Conservation (phyloP, 2,888 invertebrate genomes). For the Hypena proboscidalis region DNA sequence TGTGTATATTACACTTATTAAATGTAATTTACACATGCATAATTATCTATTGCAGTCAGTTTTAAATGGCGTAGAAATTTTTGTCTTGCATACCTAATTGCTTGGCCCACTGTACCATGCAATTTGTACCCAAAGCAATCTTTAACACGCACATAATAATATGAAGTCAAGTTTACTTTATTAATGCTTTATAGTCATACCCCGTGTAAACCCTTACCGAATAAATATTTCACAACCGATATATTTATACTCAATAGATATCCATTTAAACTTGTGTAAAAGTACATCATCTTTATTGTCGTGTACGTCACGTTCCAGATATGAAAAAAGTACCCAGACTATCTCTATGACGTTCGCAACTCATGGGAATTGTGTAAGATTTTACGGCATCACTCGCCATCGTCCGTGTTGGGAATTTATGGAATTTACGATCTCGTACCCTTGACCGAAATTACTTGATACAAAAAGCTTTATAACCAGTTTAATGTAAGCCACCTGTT, state of each 20-base stretch:
- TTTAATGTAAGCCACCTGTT: conserved; percentile 53
- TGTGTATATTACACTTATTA: no score
- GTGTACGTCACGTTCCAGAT: conserved; percentile 14
- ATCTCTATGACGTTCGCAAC: conserved; percentile 32
- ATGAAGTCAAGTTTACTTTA: no score
- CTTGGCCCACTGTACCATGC: no score
- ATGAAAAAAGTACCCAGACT: conserved; percentile 23
- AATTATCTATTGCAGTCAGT: no score
- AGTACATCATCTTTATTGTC: conserved; percentile 26
- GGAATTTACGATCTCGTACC: conserved; percentile 46
- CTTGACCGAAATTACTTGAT: conserved; percentile 53
- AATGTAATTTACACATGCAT: no score
- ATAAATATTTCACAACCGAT: conserved; percentile 11
- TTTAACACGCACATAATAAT: no score
- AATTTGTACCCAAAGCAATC: no score
- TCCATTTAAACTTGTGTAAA: conserved; percentile 15
- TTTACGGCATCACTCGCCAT: conserved; percentile 28
- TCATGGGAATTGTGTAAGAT: conserved; percentile 37
- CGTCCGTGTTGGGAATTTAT: conserved; percentile 25
- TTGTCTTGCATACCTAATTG: no score
- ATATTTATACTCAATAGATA: conserved; percentile 6
- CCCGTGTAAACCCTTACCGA: no score
- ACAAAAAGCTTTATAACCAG: conserved; percentile 49
- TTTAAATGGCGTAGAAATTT: no score
- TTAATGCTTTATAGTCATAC: no score